These are phyloP conservation scores for Lepidocyrtoides sp. DNA, from an alignment of 2,888 invertebrate genomes.

Conservation along the genomic window DNA sequence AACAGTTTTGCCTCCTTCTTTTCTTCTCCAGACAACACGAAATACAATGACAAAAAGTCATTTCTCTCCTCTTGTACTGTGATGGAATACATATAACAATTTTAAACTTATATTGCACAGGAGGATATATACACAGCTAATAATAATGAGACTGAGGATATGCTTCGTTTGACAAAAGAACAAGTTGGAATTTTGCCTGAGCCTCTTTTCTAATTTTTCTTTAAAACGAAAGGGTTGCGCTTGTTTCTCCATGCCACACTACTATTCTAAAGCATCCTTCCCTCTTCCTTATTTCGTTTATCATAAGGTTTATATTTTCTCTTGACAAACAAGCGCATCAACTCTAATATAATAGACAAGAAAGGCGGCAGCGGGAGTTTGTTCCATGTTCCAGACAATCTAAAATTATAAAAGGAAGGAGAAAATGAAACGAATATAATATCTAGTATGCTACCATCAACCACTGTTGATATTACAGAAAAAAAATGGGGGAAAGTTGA, in stretches of 20 bases:
- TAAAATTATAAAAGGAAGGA: slow-evolving; percentile 10
- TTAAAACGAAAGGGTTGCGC: slow-evolving; percentile 8
- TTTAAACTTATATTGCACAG: neutral
- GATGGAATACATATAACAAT: neutral
- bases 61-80: neutral
- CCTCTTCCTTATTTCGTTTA: neutral
- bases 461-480: neutral
- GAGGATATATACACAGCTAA: slow-evolving; percentile 39
- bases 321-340: slow-evolving; percentile 13
- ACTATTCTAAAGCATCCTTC: neutral
- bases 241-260: neutral
- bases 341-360: neutral
- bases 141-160: slow-evolving; percentile 64
- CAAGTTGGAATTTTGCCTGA: slow-evolving; percentile 48
- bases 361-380: neutral
- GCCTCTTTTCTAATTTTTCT: slow-evolving; percentile 46
- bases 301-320: slow-evolving; percentile 3
- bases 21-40: neutral
- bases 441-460: neutral
- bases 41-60: slow-evolving; percentile 30
- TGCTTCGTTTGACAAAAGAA: slow-evolving; percentile 70
- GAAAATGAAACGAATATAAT: neutral
- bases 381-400: neutral
- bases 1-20: slow-evolving; percentile 6
- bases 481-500: slow-evolving; percentile 19